These are phyloP conservation scores for Eulemur rufifrons DNA, from an alignment of 2,113 vertebrate species.

Conservation along the genomic window DNA sequence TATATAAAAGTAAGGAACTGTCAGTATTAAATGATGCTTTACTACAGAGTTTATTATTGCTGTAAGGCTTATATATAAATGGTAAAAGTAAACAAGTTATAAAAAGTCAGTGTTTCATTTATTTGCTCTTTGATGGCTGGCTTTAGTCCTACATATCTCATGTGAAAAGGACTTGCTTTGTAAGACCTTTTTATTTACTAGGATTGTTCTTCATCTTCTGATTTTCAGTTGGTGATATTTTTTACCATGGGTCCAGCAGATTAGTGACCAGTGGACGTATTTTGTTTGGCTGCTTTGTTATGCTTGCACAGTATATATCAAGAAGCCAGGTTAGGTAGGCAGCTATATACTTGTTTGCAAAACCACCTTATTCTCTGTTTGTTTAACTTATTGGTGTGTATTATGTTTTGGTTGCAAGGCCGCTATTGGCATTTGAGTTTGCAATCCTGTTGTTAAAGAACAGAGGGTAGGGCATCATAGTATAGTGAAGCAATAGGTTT, in stretches of 20 bases:
- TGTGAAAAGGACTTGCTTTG: neutral
- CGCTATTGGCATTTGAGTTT: neutral
- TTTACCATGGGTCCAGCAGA: neutral
- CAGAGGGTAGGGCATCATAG: neutral
- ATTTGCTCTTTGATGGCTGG: neutral
- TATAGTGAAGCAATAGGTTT: neutral
- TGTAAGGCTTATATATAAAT: neutral
- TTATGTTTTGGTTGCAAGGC: conserved; percentile 9
- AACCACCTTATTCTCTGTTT: neutral
- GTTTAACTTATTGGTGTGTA: neutral
- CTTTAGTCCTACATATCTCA: neutral
- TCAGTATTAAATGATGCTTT: neutral
- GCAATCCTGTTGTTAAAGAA: neutral
- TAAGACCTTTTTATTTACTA: neutral
- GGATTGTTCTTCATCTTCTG: neutral
- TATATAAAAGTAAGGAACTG: neutral
- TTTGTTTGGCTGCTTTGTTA: conserved; percentile 33
- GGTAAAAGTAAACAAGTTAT: conserved; percentile 20
- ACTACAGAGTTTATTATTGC: neutral
- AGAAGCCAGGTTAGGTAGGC: neutral
- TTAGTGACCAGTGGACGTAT: neutral
- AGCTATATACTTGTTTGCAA: neutral
- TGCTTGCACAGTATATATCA: neutral
- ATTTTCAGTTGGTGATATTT: neutral
- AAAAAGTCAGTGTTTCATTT: neutral